Percentiles rank a stretch among this genome's conserved stretches.
phyloP scores from a whole-genome alignment of 1,140 invertebrate species.

The Heliconius hermathena region DNA sequence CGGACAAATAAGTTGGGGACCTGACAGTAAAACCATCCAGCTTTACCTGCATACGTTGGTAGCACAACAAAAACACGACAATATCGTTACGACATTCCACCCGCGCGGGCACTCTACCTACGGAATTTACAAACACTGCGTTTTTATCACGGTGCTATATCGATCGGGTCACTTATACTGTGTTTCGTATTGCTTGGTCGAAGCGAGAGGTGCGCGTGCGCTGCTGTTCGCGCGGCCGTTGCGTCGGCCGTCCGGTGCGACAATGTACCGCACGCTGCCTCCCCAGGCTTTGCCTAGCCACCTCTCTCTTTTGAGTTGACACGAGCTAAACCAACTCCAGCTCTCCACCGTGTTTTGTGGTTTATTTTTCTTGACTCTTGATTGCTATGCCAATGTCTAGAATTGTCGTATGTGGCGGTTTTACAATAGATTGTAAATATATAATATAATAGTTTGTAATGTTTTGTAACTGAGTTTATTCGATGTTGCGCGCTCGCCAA shows the following conservation, averaged over 20 bases:
- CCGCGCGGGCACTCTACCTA: constrained; percentile 51
- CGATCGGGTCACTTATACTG: constrained; percentile 43
- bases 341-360: constrained; percentile 29
- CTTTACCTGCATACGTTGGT: constrained; percentile 19
- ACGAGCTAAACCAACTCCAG: constrained; percentile 46
- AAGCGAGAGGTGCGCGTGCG: constrained; percentile 44
- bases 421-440: background rate
- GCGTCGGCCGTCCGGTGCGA: constrained; percentile 67
- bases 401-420: background rate
- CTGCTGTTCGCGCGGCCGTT: constrained; percentile 62
- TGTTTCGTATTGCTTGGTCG: constrained; percentile 37
- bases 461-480: background rate
- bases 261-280: constrained; percentile 68
- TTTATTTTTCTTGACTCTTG: constrained; percentile 31
- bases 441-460: background rate
- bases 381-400: constrained; percentile 19
- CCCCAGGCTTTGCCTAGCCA: constrained; percentile 65
- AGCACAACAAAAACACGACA: constrained; percentile 50
- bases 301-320: constrained; percentile 76
- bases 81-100: constrained; percentile 54
- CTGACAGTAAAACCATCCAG: constrained; percentile 27
- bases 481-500: background rate
- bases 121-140: constrained; percentile 46
- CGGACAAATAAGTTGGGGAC: constrained; percentile 18
- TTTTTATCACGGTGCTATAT: constrained; percentile 49